Evolutionary conservation across 2,797 vertebrate genomes (phyloP).

Genomic region (Acanthopagrus latus): DNA sequence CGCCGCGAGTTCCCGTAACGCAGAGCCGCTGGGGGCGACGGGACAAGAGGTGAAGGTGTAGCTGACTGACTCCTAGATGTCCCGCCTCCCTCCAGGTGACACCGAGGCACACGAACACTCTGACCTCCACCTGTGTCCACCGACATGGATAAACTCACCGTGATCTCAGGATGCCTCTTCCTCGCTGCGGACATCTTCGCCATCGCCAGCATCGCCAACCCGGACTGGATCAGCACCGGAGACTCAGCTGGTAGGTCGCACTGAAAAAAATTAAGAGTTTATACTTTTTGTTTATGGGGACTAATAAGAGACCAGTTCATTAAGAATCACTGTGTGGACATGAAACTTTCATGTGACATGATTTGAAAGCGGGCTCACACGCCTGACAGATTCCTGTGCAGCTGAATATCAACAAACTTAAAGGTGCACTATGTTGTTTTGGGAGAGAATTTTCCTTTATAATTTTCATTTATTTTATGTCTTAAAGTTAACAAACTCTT

Average conservation of each 20-base stretch:
- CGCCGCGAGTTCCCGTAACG: not conserved
- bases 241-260: conserved; percentile 88
- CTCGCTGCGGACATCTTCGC: conserved; percentile 97
- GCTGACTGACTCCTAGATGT: conserved; percentile 48
- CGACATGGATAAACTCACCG: conserved; percentile 96
- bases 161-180: conserved; percentile 98
- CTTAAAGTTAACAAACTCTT: too few relatives aligned
- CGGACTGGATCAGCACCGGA: conserved; percentile 98
- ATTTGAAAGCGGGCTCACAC: too few relatives aligned
- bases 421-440: not conserved
- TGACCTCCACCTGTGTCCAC: conserved; percentile 28
- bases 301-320: not conserved
- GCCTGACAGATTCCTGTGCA: not conserved
- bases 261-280: not conserved
- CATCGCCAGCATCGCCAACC: conserved; percentile 95
- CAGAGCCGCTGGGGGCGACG: conserved; percentile 1
- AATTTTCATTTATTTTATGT: too few relatives aligned
- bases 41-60: conserved; percentile 5
- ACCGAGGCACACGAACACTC: conserved; percentile 17
- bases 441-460: too few relatives aligned
- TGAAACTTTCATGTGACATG: not conserved
- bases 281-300: not conserved
- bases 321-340: not conserved
- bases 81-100: conserved; percentile 44
- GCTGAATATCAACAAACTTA: too few relatives aligned